Conservation (phyloP, 2,797 vertebrate genomes). For the Ataeniobius toweri region DNA sequence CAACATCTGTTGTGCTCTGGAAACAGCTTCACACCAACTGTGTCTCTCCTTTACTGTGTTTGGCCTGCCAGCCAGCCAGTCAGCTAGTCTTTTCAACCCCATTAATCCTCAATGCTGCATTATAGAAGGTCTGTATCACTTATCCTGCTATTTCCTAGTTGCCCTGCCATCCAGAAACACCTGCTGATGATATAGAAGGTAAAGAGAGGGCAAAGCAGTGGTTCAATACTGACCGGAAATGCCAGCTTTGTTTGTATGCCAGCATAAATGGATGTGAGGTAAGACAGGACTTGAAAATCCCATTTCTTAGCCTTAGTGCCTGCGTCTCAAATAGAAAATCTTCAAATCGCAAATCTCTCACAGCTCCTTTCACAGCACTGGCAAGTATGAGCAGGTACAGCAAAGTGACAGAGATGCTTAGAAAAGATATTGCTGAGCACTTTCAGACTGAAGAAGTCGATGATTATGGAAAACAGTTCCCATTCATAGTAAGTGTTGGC, state of each 20-base stretch:
- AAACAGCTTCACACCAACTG: conserved; percentile 72
- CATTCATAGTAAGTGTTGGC: conserved; percentile 29
- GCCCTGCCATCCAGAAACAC: conserved; percentile 51
- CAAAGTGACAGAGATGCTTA: conserved; percentile 10
- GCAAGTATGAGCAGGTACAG: conserved; percentile 19
- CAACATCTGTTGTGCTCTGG: conserved; percentile 75
- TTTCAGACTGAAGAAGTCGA: conserved; percentile 28
- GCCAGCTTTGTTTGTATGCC: conserved; percentile 7
- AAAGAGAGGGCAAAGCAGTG: conserved; percentile 55
- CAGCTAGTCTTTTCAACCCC: conserved; percentile 72
- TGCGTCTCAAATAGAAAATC: conserved; percentile 50
- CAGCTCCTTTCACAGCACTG: conserved; percentile 7
- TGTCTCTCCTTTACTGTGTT: conserved; percentile 58
- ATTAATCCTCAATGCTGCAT: conserved; percentile 74
- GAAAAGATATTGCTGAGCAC: conserved; percentile 29
- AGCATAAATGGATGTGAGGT: conserved; percentile 25
- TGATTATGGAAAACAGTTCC: conserved; percentile 47
- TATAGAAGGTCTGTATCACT: conserved; percentile 55
- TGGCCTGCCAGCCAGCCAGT: conserved; percentile 67
- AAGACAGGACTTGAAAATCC: conserved; percentile 34
- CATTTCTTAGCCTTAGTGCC: conserved; percentile 37
- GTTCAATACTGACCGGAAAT: conserved; percentile 57
- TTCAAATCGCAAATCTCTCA: conserved; percentile 35
- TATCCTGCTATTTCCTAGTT: conserved; percentile 59
- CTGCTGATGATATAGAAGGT: conserved; percentile 57